Evolutionary conservation across 64 coral and sea anemone species (phyloP).

Genomic region (Montipora sp.): DNA sequence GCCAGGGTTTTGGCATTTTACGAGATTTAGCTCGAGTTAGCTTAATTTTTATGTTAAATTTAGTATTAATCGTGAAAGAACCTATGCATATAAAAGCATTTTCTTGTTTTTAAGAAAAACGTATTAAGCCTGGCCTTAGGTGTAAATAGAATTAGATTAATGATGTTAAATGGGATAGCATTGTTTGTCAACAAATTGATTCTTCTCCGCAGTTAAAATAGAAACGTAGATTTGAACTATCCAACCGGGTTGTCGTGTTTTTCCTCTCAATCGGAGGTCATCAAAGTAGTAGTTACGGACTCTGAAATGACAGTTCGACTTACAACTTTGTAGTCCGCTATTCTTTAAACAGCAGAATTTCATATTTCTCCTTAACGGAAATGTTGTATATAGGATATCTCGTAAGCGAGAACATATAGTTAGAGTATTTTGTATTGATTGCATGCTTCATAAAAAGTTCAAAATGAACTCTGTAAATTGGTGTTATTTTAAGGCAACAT

Average conservation of each 20-base stretch:
- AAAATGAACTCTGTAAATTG: constrained; percentile 11
- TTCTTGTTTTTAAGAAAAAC: constrained; percentile 11
- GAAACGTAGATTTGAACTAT: constrained; percentile 26
- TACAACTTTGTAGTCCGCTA: constrained; percentile 13
- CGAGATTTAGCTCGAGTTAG: background rate
- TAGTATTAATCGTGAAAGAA: background rate
- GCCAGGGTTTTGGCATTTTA: constrained; percentile 61
- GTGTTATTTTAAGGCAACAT: constrained; percentile 2
- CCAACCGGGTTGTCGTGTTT: constrained; percentile 40
- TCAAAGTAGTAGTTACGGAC: constrained; percentile 16
- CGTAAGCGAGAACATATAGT: constrained; percentile 2
- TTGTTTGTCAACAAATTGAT: constrained; percentile 56
- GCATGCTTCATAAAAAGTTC: constrained; percentile 1
- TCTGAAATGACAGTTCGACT: background rate
- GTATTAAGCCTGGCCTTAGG: constrained; percentile 36
- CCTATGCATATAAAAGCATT: background rate
- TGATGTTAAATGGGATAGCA: constrained; percentile 48
- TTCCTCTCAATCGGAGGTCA: constrained; percentile 45
- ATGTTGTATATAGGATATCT: constrained; percentile 48
- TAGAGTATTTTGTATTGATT: constrained; percentile 22
- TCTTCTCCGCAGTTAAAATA: constrained; percentile 43
- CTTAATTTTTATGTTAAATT: background rate
- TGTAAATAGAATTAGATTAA: constrained; percentile 57
- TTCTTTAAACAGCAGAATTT: background rate
- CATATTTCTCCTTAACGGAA: constrained; percentile 34